A percentile compares a stretch with the other conserved stretches of the same genome.
phyloP scores from a whole-genome alignment of 1,140 invertebrate species.

The Aphidius gifuensis region DNA sequence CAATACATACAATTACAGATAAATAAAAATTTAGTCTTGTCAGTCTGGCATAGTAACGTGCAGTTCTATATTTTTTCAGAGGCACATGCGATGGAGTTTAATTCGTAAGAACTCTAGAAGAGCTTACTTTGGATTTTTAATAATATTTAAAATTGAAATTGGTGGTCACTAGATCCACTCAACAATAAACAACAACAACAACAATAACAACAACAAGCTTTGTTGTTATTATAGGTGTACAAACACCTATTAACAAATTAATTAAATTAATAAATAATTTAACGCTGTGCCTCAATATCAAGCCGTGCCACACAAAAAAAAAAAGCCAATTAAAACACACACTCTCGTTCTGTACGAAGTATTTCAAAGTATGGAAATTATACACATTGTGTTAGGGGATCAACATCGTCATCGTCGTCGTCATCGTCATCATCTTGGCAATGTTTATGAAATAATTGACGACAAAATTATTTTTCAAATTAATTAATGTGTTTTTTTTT shows the following conservation, averaged over 20 bases:
- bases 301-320: constrained; percentile 45
- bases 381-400: constrained; percentile 35
- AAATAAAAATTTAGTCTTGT: constrained; percentile 42
- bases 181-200: too few species aligned
- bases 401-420: too few species aligned
- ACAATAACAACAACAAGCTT: too few species aligned
- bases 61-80: constrained; percentile 58
- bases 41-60: constrained; percentile 55
- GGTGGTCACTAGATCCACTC: too few species aligned
- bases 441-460: constrained; percentile 38
- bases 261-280: constrained; percentile 28
- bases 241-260: not conserved
- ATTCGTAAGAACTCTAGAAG: constrained; percentile 52
- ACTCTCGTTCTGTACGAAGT: constrained; percentile 51
- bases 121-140: constrained; percentile 48
- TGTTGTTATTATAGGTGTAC: too few species aligned
- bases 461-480: constrained; percentile 16
- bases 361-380: constrained; percentile 53
- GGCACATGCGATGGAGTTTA: constrained; percentile 56
- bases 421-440: constrained; percentile 32
- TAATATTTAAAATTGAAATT: too few species aligned
- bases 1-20: not conserved
- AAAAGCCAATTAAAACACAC: constrained; percentile 29
- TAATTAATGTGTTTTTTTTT: not conserved
- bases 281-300: constrained; percentile 51